Conservation (phyloP, 2,888 invertebrate species). For the Hyposoter dolosus region DNA sequence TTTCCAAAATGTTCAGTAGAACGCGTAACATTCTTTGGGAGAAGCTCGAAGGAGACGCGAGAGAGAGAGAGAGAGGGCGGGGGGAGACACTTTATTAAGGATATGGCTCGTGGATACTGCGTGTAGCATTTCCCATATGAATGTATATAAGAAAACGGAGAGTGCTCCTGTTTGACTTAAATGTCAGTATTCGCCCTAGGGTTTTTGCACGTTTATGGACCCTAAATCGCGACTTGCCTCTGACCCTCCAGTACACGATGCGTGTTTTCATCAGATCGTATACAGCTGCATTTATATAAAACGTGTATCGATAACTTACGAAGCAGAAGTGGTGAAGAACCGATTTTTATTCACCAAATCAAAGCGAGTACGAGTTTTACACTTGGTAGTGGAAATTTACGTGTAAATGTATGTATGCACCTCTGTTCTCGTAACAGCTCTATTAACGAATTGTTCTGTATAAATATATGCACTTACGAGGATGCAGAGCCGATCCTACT, state of each 20-base stretch:
- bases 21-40: slow-evolving; percentile 56
- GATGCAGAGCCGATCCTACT: no score
- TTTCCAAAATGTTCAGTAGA: slow-evolving; percentile 21
- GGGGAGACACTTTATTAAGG: slow-evolving; percentile 56
- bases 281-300: slow-evolving; percentile 2
- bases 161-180: slow-evolving; percentile 18
- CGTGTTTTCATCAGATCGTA: not conserved
- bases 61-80: slow-evolving; percentile 13
- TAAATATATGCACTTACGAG: no score
- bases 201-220: slow-evolving; percentile 59
- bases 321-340: not conserved
- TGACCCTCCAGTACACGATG: not conserved
- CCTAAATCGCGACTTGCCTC: slow-evolving; percentile 29
- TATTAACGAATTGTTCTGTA: no score
- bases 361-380: not conserved
- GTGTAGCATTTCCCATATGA: slow-evolving; percentile 22
- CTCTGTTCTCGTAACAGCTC: no score
- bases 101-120: slow-evolving; percentile 54
- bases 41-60: slow-evolving; percentile 70
- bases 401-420: not conserved
- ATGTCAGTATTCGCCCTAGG: slow-evolving; percentile 22
- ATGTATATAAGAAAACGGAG: slow-evolving; percentile 44
- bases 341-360: slow-evolving; percentile 10
- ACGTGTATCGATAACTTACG: not conserved
- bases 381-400: not conserved